Conservation (phyloP, 2,888 invertebrate species). For the Cantharis lateralis region DNA sequence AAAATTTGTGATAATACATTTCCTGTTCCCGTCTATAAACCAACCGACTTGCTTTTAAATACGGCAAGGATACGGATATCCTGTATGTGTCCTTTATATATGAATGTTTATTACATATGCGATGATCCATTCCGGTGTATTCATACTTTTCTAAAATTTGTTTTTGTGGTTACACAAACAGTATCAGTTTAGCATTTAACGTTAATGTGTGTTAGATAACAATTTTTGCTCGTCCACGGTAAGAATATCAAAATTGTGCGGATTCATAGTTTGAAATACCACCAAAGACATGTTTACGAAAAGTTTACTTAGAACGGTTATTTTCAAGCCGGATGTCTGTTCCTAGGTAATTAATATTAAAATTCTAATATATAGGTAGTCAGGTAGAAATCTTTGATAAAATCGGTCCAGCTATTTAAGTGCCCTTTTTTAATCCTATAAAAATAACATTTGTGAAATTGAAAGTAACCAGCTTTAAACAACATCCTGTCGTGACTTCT, state of each 20-base stretch:
- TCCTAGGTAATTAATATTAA: conserved; percentile 7
- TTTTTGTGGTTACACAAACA: conserved; percentile 16
- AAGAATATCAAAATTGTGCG: not conserved
- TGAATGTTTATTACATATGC: conserved; percentile 33
- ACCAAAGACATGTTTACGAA: not conserved
- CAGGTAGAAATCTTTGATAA: conserved; percentile 5
- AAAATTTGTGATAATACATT: conserved; percentile 55
- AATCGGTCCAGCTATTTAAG: not conserved
- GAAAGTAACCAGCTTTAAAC: not conserved
- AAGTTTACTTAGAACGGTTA: not conserved
- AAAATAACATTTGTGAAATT: not conserved
- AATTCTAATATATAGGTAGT: not conserved
- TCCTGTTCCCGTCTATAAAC: conserved; percentile 50
- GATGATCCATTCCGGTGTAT: conserved; percentile 30
- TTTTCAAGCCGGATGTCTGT: conserved; percentile 7
- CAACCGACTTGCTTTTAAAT: conserved; percentile 42
- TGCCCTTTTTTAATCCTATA: not conserved
- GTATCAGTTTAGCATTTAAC: conserved; percentile 2
- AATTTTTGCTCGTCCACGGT: not conserved
- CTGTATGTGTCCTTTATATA: conserved; percentile 46
- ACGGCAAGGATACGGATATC: conserved; percentile 55
- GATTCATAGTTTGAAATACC: not conserved
- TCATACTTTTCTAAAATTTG: conserved; percentile 20
- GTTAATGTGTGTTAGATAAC: not conserved
- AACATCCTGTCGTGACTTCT: not conserved